These are phyloP conservation scores for Corydoras maculifer DNA, from an alignment of 2,113 vertebrate species.

Conservation along the genomic window DNA sequence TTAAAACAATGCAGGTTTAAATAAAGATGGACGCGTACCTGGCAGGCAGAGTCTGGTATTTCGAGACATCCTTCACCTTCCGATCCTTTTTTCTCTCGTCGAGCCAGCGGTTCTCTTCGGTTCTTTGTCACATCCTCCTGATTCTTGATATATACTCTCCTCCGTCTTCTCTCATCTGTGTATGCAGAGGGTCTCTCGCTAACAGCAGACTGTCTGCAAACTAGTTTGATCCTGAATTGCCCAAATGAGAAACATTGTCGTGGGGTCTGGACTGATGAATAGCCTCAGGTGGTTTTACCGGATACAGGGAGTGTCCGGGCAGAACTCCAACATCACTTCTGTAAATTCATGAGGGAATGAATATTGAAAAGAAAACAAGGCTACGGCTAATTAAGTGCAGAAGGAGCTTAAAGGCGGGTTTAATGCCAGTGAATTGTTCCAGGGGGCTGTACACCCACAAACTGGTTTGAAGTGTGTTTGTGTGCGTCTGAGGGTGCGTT, in stretches of 20 bases:
- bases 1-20: no score
- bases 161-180: slow-evolving; percentile 30
- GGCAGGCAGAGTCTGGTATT: slow-evolving; percentile 31
- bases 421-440: slow-evolving; percentile 1
- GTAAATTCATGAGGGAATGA: slow-evolving; percentile 15
- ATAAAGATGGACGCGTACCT: slow-evolving; percentile 31
- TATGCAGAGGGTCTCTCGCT: slow-evolving; percentile 31
- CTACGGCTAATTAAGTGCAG: slow-evolving; percentile 1
- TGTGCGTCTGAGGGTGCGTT: slow-evolving; percentile 7
- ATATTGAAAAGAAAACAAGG: background rate
- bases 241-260: slow-evolving; percentile 51
- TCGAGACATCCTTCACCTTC: slow-evolving; percentile 19
- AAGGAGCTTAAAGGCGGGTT: background rate
- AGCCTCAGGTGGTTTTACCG: slow-evolving; percentile 6
- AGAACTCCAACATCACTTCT: slow-evolving; percentile 11
- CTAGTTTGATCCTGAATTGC: slow-evolving; percentile 24
- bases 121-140: slow-evolving; percentile 4
- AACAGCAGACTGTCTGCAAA: slow-evolving; percentile 18
- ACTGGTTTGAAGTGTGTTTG: slow-evolving; percentile 4
- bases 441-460: background rate
- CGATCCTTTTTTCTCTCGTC: background rate
- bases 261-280: slow-evolving; percentile 27
- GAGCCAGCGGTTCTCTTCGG: slow-evolving; percentile 1
- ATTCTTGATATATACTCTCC: slow-evolving; percentile 41
- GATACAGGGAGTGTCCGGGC: background rate